Evolutionary conservation across 2,797 vertebrate species (phyloP), one percentile per base, ranked within the genome.

Genomic region (Lophius americanus): DNA sequence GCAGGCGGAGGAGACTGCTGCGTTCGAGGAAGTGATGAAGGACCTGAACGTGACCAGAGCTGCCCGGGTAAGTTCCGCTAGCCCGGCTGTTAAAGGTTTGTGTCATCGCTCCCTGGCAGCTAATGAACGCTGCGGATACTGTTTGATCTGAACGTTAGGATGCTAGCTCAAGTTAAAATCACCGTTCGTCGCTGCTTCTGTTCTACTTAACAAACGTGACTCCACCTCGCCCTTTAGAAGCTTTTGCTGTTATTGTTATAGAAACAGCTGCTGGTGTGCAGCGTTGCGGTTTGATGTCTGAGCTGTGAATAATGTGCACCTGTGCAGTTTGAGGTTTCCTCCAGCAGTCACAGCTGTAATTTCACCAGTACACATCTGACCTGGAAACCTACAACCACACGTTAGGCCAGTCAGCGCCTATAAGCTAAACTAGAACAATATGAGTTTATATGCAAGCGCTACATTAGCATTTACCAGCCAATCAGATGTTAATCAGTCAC

Each of bases 11-110:
- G 97, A 98, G 92, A 98, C 96, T 0, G 97, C 97, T 38, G 96
- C 97, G 62, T 98, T 98, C 81, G 96, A 98, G 89, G 97, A 98
- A 89, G 96, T 98, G 85, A 98, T 98, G 96, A 98, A 97, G 80
- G 97, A 98, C 91, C 74, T 98, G 85, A 96, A 96, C 91, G 95
- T 97, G 83, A 98, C 96, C 82, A 93, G 96, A 83, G 97, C 97
- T 11, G 96, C 96, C n/a, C 94, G 96, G 95, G 97, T 98, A 93
- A 95, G 96, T 74, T 47, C 36, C 37, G 51, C 64, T 10, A 4
- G 11, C 61, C 8, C 14, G 58, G 63, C 41, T 76, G 75, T 79
- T 81, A 65, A 73, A 68, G 48, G 69, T 52, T 43, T 54, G 73
- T 74, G 59, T 78, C 84, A 66, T 64, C 79, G 85, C 76, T 82